Percentiles rank a stretch among this genome's conserved stretches.
phyloP scores from a whole-genome alignment of 2,113 vertebrate genomes.

The Loxodonta africana region DNA sequence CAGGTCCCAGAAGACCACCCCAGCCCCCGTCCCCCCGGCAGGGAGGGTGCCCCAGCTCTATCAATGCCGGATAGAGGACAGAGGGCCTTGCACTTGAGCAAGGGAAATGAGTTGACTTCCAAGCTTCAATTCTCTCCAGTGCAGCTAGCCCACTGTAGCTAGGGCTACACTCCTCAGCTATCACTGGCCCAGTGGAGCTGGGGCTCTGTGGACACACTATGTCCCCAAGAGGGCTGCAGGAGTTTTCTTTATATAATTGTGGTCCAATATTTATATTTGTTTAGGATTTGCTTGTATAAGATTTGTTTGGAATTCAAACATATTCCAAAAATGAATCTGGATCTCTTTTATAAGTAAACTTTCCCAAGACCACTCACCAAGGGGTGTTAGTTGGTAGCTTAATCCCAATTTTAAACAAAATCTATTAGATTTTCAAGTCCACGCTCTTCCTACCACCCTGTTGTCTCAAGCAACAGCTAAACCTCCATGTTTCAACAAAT shows the following conservation, averaged over 20 bases:
- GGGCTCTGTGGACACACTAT: neutral
- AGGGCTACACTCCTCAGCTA: neutral
- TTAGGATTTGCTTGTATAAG: slow-evolving; percentile 20
- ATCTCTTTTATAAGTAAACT: slow-evolving; percentile 27
- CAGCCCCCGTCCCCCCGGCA: neutral
- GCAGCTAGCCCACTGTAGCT: fast-evolving
- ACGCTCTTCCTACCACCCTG: neutral
- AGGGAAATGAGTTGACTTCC: neutral
- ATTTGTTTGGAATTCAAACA: neutral
- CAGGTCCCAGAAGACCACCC: neutral
- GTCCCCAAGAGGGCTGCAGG: neutral
- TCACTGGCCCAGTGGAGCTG: neutral
- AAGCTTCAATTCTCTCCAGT: neutral
- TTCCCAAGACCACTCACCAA: neutral
- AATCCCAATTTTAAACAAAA: slow-evolving; percentile 3
- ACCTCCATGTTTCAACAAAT: neutral
- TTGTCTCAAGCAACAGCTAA: neutral
- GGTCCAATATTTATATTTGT: slow-evolving; percentile 14
- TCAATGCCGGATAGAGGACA: neutral
- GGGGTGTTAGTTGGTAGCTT: neutral
- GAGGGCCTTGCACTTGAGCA: neutral
- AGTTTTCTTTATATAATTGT: neutral
- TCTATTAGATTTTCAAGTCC: neutral
- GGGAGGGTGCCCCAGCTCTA: neutral
- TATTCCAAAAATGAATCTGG: slow-evolving; percentile 37